These are phyloP conservation scores for Solen grandis DNA, from an alignment of 1,140 invertebrate species.

Conservation along the genomic window DNA sequence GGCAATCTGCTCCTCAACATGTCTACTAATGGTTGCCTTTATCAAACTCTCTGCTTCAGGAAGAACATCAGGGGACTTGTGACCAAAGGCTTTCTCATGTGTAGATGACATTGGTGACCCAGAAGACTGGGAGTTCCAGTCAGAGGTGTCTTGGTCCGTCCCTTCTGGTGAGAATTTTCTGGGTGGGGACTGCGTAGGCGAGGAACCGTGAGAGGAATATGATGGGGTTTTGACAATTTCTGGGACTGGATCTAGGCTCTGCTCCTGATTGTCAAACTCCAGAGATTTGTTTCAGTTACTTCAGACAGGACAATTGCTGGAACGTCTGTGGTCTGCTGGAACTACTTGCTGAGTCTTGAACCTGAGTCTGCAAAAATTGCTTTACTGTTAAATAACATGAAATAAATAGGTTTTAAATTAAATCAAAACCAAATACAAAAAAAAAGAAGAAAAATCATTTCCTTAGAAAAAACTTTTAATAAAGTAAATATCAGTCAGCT, in stretches of 20 bases:
- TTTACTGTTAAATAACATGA: not conserved
- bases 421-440: no score
- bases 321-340: constrained; percentile 18
- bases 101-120: constrained; percentile 46
- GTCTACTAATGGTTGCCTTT: constrained; percentile 65
- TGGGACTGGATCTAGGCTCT: constrained; percentile 3
- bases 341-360: not conserved
- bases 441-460: not conserved
- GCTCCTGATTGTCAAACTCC: no score
- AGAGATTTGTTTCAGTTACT: no score
- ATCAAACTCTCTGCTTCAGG: constrained; percentile 61
- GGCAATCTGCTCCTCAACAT: constrained; percentile 46
- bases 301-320: constrained; percentile 40
- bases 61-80: constrained; percentile 24
- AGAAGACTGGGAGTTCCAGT: constrained; percentile 53
- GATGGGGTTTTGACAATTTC: constrained; percentile 15
- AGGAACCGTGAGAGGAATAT: constrained; percentile 21
- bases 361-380: not conserved
- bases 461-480: not conserved
- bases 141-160: constrained; percentile 49
- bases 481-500: no score
- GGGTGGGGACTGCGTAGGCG: constrained; percentile 50
- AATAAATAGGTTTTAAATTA: no score
- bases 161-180: constrained; percentile 34
- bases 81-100: constrained; percentile 30